Conservation (phyloP, 2,797 vertebrate species). For the Smutsia gigantea region DNA sequence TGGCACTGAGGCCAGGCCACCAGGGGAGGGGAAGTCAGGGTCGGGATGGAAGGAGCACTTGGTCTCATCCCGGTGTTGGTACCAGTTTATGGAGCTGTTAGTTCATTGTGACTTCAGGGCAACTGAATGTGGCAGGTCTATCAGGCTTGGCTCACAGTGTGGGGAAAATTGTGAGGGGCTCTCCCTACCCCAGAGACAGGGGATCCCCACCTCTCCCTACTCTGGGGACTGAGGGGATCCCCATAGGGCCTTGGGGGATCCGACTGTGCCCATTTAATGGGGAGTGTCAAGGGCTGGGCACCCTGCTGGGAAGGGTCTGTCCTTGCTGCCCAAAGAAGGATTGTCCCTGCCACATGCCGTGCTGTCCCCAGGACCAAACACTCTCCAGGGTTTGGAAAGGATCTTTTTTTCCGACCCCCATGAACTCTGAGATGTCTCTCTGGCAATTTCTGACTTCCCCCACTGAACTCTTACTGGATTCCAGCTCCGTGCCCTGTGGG, state of each 20-base stretch:
- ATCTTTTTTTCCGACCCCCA: not conserved
- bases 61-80: not conserved
- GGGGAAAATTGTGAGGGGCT: not conserved
- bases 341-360: too few species aligned
- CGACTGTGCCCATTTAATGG: not conserved
- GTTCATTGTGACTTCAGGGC: not conserved
- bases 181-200: too few species aligned
- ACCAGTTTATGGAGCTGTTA: not conserved
- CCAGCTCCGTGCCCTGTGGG: not conserved
- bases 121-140: not conserved
- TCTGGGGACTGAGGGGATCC: not conserved
- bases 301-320: not conserved
- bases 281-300: not conserved
- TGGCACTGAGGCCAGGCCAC: not conserved
- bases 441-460: not conserved
- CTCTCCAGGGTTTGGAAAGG: rapidly evolving
- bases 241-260: not conserved
- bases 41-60: not conserved
- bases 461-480: not conserved
- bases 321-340: not conserved
- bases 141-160: not conserved
- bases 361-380: not conserved
- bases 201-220: too few species aligned
- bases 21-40: not conserved
- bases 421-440: not conserved